Base-by-base conservation (phyloP, 2,113 vertebrate species). In the Corvus moneduloides region DNA sequence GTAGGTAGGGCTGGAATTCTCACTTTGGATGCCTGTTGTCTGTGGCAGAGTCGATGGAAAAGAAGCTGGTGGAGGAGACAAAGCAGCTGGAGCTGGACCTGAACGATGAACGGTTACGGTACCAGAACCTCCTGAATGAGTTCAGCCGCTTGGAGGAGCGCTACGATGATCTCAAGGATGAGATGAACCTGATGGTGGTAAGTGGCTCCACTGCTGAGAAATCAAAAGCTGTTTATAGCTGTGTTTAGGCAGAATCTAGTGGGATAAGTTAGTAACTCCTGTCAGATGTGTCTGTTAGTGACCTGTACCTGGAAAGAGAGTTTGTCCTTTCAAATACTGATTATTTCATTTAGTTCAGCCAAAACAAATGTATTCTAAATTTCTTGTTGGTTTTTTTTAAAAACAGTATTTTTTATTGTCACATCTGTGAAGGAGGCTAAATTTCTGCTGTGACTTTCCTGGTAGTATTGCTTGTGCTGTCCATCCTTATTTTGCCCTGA, bases 51-150 rank as follows among this genome's bases (percentile, higher is more conserved):
- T 98, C 98, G 5, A 99, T 99, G 99, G 98, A 99, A 13, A 99
- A 98, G 95, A 98, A 98, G 43, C 96, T 99, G 32, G 97, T 97
- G 61, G 98, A 99, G 97, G 99, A 99, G 97, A 99, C 99, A 0
- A 98, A 99, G 90, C 99, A 99, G 97, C 97, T 99, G 88, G 98
- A 99, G 96, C 98, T 98, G 1, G 99, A 99, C 83, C 97, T 99
- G 97, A 99, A 99, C 30, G 99, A 99, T 75, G 99, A 99, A 46
- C 98, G 99, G 17, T 97, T 99, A 23, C 98, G 99, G 74, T 99
- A 99, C 87, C 99, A 99, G 98, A 99, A 99, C 97, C 98, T 99
- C 74, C 98, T 99, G 81, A 98, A 98, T 37, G 99, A 99, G 94
- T 99, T 99, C 96, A 99, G 98, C 85, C 98, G 99, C 78, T 96